Conservation (phyloP, 2,797 vertebrate genomes). For the Alca torda region DNA sequence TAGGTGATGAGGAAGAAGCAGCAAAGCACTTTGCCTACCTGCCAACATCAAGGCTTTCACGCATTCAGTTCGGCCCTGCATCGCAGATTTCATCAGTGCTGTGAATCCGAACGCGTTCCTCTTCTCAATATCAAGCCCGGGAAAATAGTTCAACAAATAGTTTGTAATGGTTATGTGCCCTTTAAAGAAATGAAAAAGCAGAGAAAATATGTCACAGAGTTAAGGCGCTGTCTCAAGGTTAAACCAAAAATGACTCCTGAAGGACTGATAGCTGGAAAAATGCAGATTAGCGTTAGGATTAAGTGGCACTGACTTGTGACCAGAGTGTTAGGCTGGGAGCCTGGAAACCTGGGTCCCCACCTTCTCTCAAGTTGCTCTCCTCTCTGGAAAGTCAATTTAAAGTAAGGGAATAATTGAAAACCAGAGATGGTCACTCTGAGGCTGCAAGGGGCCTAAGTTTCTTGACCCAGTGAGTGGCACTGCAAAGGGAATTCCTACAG, state of each 20-base stretch:
- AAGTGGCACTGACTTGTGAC: neutral
- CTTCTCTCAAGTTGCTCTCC: neutral
- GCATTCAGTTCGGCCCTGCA: slow-evolving; percentile 92
- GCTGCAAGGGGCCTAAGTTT: neutral
- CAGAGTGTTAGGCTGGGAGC: neutral
- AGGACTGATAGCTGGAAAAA: neutral
- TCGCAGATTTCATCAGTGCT: slow-evolving; percentile 94
- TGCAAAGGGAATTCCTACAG: neutral
- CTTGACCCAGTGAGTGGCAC: neutral
- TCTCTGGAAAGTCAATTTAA: neutral
- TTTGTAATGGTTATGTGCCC: slow-evolving; percentile 93
- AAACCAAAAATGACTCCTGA: neutral
- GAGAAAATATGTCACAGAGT: neutral
- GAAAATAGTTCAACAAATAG: slow-evolving; percentile 94
- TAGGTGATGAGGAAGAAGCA: neutral
- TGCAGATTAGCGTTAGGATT: neutral
- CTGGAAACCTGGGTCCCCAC: neutral
- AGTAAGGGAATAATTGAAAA: neutral
- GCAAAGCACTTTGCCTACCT: slow-evolving; percentile 75
- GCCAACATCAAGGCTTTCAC: slow-evolving; percentile 91
- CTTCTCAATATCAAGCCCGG: slow-evolving; percentile 89
- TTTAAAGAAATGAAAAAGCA: slow-evolving; percentile 66
- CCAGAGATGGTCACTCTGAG: neutral
- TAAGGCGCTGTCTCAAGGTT: neutral
- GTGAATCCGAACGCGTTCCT: slow-evolving; percentile 93